Base-by-base conservation (phyloP, 37 sponge, comb jelly and placozoan species). In the Petrosia ficiformis region DNA sequence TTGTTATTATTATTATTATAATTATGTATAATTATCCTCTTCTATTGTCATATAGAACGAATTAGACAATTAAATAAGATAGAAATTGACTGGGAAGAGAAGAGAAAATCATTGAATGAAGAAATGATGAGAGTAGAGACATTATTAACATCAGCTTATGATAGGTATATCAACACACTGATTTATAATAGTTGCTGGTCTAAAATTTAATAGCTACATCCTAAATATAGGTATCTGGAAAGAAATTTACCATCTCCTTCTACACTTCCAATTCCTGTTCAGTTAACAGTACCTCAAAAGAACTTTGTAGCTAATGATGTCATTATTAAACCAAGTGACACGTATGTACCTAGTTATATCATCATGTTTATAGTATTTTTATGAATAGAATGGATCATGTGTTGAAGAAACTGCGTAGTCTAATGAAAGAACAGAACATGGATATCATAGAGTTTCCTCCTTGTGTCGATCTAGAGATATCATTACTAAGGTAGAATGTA, bases 321-420 rank as follows among this genome's bases (percentile, higher is more conserved):
- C 25, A 37, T 87, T 8, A 56, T 87, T 42, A 70, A 65, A 26
- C 87, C 87, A 14, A 77, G 76, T 42, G 87, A 87, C 59, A 87
- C 14, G 72, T 71, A 40, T 29, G 44, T 14, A 26, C 39, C 29
- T 33, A 8, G 24, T 68, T 26, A 8, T 28, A 10, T 11, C 54
- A 10, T 48, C 54, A 48, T 48, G 10, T 48, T 48, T 19, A 48
- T 16, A 48, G 14, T 16, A 48, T 48, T 48, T 10, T 48, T 19
- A 19, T 48, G 28, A 26, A n/a, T 61, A 61, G 44, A 26, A 85
- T 85, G 86, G 80, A 72, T 2, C n/a, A 32, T 4, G 57, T 85
- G 41, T n/a, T 79, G 52, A 68, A 67, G 44, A 85, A 73, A 57
- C 48, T 85, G 42, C 40, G 61, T 39, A 28, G 60, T 0, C 40